phyloP scores from a whole-genome alignment of 2,888 invertebrate genomes.

The Xanthia togata region DNA sequence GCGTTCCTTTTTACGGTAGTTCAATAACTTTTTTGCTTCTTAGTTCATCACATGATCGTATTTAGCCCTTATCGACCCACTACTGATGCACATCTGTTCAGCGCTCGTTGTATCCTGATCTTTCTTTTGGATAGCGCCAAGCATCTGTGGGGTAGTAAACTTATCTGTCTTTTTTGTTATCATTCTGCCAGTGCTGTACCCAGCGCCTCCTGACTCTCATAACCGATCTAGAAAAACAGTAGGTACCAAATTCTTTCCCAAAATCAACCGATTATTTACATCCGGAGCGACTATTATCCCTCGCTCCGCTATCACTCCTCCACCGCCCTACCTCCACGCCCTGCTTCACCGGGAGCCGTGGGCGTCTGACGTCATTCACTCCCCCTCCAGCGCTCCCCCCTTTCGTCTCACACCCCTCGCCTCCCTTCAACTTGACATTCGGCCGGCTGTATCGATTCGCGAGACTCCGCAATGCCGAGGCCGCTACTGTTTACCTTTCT shows the following conservation, averaged over 20 bases:
- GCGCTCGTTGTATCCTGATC: background rate
- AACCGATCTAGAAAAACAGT: background rate
- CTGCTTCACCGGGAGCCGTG: conserved; percentile 66
- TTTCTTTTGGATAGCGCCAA: background rate
- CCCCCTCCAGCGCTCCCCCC: conserved; percentile 9
- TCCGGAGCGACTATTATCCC: conserved; percentile 13
- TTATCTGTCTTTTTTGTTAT: background rate
- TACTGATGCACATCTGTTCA: background rate
- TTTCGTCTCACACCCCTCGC: conserved; percentile 32
- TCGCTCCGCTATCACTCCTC: conserved; percentile 33
- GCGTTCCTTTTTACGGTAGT: background rate
- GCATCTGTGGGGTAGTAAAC: too few species aligned
- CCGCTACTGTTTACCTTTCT: conserved; percentile 73
- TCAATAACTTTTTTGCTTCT: background rate
- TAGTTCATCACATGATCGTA: background rate
- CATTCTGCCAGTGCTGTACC: background rate
- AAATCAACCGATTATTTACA: conserved; percentile 25
- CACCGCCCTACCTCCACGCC: conserved; percentile 56
- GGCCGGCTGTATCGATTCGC: conserved; percentile 77
- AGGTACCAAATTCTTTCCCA: background rate
- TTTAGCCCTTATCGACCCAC: background rate
- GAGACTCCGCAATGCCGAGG: conserved; percentile 75
- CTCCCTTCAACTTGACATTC: conserved; percentile 83
- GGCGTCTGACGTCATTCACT: conserved; percentile 78
- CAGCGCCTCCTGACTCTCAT: background rate